Conservation (phyloP, 2,888 invertebrate species). For the Melitaea athalia region DNA sequence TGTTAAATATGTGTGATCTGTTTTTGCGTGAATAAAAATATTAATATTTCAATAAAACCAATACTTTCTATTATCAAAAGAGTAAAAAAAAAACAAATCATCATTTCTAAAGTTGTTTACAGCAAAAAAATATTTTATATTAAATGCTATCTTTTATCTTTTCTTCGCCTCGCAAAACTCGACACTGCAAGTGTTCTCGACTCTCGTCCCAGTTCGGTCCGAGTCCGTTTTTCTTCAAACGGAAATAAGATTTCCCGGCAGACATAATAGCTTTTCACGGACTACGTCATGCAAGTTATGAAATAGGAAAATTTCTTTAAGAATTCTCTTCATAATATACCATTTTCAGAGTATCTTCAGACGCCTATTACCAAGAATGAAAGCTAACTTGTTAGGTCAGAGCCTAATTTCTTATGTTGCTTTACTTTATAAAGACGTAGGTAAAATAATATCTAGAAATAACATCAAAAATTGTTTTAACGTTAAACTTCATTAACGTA, state of each 20-base stretch:
- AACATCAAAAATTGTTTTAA: conserved; percentile 7
- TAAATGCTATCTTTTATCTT: neutral
- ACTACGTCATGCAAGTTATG: conserved; percentile 53
- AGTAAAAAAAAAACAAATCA: too few relatives aligned
- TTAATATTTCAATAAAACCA: too few relatives aligned
- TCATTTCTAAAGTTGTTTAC: neutral
- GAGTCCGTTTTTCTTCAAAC: conserved; percentile 70
- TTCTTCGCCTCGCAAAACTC: neutral
- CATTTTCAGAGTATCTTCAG: neutral
- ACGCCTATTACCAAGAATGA: neutral
- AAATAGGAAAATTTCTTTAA: conserved; percentile 18
- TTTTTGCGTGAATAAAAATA: too few relatives aligned
- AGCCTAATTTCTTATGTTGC: neutral
- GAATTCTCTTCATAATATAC: neutral
- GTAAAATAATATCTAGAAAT: conserved; percentile 4
- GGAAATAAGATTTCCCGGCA: conserved; percentile 78
- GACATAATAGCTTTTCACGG: conserved; percentile 74
- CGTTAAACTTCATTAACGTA: conserved; percentile 49
- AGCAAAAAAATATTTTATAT: conserved; percentile 4
- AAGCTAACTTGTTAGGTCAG: neutral
- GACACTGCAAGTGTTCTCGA: conserved; percentile 14
- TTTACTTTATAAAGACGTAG: neutral
- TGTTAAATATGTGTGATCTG: too few relatives aligned
- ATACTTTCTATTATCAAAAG: too few relatives aligned
- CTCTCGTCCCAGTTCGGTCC: conserved; percentile 31